Base-by-base conservation (phyloP, 2,888 invertebrate species). In the Volucella inanis region DNA sequence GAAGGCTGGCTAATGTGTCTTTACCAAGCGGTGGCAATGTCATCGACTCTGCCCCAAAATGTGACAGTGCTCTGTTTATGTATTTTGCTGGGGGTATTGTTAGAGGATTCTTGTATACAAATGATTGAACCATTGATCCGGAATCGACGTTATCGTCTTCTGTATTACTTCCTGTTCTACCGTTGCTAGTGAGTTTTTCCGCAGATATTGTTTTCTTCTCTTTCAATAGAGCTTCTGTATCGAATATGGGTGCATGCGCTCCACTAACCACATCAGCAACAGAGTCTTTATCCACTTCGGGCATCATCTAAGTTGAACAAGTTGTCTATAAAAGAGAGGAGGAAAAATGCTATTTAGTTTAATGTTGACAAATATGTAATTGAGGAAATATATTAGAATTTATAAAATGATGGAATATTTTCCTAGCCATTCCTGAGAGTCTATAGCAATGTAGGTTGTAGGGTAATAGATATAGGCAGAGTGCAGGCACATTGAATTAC, bases 231-330 rank as follows among this genome's bases (percentile, higher is more conserved):
- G 88, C 85, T 57, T 88, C 87, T 31, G 88, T 88, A 57, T 89
- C 91, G 80, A 90, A 91, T 61, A 89, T 89, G 9, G 91, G 91
- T 67, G 90, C 90, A 80, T 88, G 88, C 49, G 89, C 89, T 84
- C 90, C 91, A 87, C 91, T 91, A 59, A 91, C 90, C 89, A 91
- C 90, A 89, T 91, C 92, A 82, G 91, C 89, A 88, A 90, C 89
- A 67, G 89, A 87, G 80, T 92, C 91, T 87, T 90, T 90, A 89
- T 91, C 92, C 89, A 91, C 90, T 90, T 92, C 91, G 89, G 91
- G 92, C 92, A 92, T 92, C 90, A 91, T 91, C 90, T 90, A 90
- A 72, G 8, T 52, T 43, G 62, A 52, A 67, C 15, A 2, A 31
- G 43, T 57, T 64, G 57, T 62, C 80, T 85, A 65, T 11, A 84